Percentiles rank a stretch among this genome's conserved stretches.
phyloP scores from a whole-genome alignment of 2,113 vertebrate genomes.

The human region DNA sequence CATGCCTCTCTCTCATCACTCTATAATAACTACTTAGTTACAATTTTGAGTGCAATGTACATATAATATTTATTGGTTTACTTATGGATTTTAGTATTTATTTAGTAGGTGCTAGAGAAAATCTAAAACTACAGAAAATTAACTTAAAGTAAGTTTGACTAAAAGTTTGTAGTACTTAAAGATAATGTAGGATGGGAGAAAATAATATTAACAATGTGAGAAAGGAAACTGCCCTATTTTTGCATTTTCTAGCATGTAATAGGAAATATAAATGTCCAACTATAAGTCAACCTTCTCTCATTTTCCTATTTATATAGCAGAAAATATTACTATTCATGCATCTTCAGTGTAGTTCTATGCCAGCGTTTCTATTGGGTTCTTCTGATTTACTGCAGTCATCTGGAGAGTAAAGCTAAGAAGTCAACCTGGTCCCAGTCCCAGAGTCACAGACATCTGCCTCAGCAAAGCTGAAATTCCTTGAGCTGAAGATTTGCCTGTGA shows the following conservation, averaged over 20 bases:
- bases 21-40: not conserved
- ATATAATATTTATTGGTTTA: not conserved
- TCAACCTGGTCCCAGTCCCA: not conserved
- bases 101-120: not conserved
- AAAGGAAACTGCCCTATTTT: not conserved
- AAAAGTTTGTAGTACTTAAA: not conserved
- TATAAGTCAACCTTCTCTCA: not conserved
- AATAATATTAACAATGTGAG: not conserved
- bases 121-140: conserved; percentile 32
- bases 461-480: not conserved
- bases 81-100: not conserved
- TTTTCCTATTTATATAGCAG: conserved; percentile 28
- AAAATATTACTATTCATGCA: not conserved
- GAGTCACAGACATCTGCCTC: not conserved
- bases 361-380: not conserved
- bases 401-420: conserved; percentile 7
- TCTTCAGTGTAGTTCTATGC: not conserved
- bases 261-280: not conserved
- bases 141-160: not conserved
- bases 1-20: not conserved
- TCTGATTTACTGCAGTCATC: not conserved
- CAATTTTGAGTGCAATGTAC: not conserved
- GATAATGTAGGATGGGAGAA: not conserved
- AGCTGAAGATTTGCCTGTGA: not conserved
- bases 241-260: not conserved